phyloP scores from a whole-genome alignment of 2,888 invertebrate species.

The Chalcis sispes region DNA sequence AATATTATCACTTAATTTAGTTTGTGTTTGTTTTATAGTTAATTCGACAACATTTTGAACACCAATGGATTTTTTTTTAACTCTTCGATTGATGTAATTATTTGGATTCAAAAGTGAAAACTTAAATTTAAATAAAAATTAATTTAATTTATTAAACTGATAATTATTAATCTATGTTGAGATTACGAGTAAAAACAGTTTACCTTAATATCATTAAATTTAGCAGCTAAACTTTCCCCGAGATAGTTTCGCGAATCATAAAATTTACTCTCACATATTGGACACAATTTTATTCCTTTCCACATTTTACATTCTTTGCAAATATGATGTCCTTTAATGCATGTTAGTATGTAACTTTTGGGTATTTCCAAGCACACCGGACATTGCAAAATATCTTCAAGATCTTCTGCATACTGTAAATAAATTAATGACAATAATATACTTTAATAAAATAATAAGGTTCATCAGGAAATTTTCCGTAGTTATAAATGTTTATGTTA shows the following conservation, averaged over 20 bases:
- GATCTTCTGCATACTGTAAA: neutral
- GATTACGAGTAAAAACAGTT: neutral
- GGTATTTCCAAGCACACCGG: constrained; percentile 12
- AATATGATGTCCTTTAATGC: constrained; percentile 6
- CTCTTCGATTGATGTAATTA: too few relatives aligned
- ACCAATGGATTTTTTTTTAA: too few relatives aligned
- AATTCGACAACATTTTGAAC: too few relatives aligned
- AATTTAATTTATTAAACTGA: too few relatives aligned
- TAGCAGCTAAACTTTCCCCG: neutral
- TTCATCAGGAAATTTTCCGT: too few relatives aligned
- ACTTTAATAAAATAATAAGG: neutral
- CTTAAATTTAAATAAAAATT: too few relatives aligned
- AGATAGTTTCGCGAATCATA: neutral
- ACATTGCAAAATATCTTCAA: constrained; percentile 6
- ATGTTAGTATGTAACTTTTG: neutral
- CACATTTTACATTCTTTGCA: neutral
- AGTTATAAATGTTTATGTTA: too few relatives aligned
- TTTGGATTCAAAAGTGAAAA: too few relatives aligned
- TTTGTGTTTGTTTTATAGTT: constrained; percentile 22
- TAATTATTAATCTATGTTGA: too few relatives aligned
- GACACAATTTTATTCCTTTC: neutral
- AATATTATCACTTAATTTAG: neutral
- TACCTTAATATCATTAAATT: neutral
- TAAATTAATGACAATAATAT: too few relatives aligned
- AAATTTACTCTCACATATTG: neutral